Percentiles rank a stretch among this genome's conserved stretches.
Evolutionary conservation across 2,888 invertebrate species (phyloP).

Genomic region (Microplitis manilae): DNA sequence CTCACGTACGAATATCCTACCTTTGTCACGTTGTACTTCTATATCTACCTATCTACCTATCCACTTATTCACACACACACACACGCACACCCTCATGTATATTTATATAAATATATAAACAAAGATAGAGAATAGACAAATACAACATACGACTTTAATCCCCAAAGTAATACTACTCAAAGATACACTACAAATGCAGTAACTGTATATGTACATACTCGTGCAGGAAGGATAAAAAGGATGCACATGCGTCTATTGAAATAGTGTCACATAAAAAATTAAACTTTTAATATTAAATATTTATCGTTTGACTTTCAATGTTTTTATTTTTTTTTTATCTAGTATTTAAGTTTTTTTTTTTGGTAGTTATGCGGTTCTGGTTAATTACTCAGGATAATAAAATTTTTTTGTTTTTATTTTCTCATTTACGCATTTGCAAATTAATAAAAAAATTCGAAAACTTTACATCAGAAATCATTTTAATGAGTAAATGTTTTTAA

Average conservation of each 20-base stretch:
- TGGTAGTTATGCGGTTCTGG: not conserved
- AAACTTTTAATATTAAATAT: not conserved
- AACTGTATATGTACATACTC: conserved; percentile 14
- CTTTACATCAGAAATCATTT: no score
- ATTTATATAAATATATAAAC: not conserved
- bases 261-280: conserved; percentile 52
- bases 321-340: not conserved
- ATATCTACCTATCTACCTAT: conserved; percentile 11
- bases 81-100: conserved; percentile 16
- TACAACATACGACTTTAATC: conserved; percentile 47
- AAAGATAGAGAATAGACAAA: conserved; percentile 20
- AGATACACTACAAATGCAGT: conserved; percentile 26
- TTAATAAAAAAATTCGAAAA: no score
- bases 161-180: conserved; percentile 45
- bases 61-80: conserved; percentile 20
- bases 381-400: not conserved
- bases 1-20: conserved; percentile 39
- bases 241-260: conserved; percentile 61
- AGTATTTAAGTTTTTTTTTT: not conserved
- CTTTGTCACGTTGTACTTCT: conserved; percentile 38
- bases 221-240: conserved; percentile 50
- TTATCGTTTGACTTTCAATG: not conserved
- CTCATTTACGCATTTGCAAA: no score
- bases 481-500: no score
- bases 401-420: no score